These are phyloP conservation scores for Salvelinus sp. DNA, from an alignment of 2,113 vertebrate genomes.

Conservation along the genomic window DNA sequence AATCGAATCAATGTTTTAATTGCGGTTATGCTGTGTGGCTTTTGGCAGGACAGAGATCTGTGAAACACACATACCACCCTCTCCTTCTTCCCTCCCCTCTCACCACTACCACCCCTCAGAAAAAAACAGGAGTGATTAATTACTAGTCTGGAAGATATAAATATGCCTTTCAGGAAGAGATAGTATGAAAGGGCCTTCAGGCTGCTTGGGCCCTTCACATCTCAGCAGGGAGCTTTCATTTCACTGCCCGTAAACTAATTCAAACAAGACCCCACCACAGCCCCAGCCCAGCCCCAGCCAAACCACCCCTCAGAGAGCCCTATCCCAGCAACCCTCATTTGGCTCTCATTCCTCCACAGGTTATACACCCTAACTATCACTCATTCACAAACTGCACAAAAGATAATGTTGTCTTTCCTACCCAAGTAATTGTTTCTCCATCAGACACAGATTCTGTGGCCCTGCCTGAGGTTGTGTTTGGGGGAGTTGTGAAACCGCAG, in stretches of 20 bases:
- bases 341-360: slow-evolving; percentile 19
- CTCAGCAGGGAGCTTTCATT: slow-evolving; percentile 68
- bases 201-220: slow-evolving; percentile 56
- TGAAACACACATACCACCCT: slow-evolving; percentile 24
- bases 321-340: slow-evolving; percentile 21
- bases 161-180: slow-evolving; percentile 74
- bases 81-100: background rate
- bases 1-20: slow-evolving; percentile 84
- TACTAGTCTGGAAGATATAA: slow-evolving; percentile 85
- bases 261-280: slow-evolving; percentile 75
- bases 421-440: slow-evolving; percentile 20
- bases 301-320: slow-evolving; percentile 21
- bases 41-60: slow-evolving; percentile 78
- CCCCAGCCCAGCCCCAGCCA: slow-evolving; percentile 26
- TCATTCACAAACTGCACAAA: slow-evolving; percentile 2
- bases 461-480: slow-evolving; percentile 7
- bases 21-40: slow-evolving; percentile 78
- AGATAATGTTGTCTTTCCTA: slow-evolving; percentile 19
- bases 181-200: slow-evolving; percentile 70
- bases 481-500: slow-evolving; percentile 6
- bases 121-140: slow-evolving; percentile 80
- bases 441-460: slow-evolving; percentile 14
- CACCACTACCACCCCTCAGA: slow-evolving; percentile 32
- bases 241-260: slow-evolving; percentile 76
- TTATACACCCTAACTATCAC: slow-evolving; percentile 10